A percentile compares a stretch with the other conserved stretches of the same genome.
These are phyloP conservation scores for Stramonita haemastoma DNA, from an alignment of 2,888 invertebrate species.

Conservation along the genomic window DNA sequence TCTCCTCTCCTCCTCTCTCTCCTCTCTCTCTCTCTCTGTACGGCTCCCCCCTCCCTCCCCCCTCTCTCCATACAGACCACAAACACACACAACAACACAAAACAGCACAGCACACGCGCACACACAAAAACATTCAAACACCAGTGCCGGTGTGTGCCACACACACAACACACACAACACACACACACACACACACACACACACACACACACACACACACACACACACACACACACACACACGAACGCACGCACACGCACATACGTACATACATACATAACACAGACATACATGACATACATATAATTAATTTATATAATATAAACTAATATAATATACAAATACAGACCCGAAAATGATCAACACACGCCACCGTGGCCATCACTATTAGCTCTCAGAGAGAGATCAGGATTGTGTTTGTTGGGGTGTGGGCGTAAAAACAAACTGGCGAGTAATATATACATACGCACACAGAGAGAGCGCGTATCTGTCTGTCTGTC, in stretches of 20 bases:
- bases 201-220: background rate
- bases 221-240: background rate
- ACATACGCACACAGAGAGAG: too few relatives aligned
- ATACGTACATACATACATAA: background rate
- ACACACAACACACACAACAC: background rate
- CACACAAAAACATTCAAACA: background rate
- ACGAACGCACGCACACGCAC: background rate
- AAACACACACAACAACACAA: background rate
- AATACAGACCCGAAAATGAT: too few relatives aligned
- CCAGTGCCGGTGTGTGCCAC: too few relatives aligned
- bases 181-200: background rate
- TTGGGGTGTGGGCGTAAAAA: too few relatives aligned
- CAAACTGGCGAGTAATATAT: too few relatives aligned
- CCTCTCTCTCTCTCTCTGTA: background rate
- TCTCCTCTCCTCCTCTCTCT: background rate
- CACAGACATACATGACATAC: too few relatives aligned
- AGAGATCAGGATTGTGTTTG: too few relatives aligned
- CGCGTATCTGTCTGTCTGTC: too few relatives aligned
- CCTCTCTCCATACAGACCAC: background rate
- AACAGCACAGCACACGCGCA: background rate
- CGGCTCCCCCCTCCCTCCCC: background rate
- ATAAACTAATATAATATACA: too few relatives aligned
- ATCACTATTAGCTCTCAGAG: too few relatives aligned
- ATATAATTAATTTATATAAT: too few relatives aligned
- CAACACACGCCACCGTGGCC: too few relatives aligned